Evolutionary conservation across 2,888 invertebrate species (phyloP), one percentile per base, ranked within the genome.

Genomic region (Sclerodermus sp.): DNA sequence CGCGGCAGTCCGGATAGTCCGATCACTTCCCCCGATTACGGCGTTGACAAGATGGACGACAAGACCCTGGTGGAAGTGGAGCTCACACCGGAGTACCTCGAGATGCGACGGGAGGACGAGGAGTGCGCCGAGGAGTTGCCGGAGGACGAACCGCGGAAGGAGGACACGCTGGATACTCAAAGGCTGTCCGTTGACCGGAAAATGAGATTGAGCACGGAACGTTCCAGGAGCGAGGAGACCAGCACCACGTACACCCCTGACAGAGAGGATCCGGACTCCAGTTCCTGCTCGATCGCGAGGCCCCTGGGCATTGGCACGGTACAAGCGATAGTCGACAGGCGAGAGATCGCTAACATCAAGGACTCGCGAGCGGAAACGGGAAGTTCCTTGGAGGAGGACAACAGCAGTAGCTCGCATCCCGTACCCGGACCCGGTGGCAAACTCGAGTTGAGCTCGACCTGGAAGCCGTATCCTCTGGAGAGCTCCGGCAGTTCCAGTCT

Each of bases 401-500:
- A 68, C 32, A 67, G 66, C 37, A 71, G 67, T 41, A 65, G 66
- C 2, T 62, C 66, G 1, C 67, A 66, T 17, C 64, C 65, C 1
- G 53, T 86, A 79, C 55, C 36, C 37, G 37, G 73, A 82, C 23
- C 79, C 77, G 8, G 4, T 23, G 23, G 23, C 2, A 79, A 82
- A 42, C 82, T 85, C 70, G 90, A 90, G 71, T 80, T 89, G 46
- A 89, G 87, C 71, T 87, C 90, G 2, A 90, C 91, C 0, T 91
- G 91, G 90, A 85, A 88, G 66, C 88, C 90, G 2, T 92, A 91
- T 72, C 87, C 91, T 16, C 84, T 92, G 13, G 91, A 91, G 71
- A 91, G 91, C 71, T 91, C 91, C 44, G 91, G 90, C 32, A 91
- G 91, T 56, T 91, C 91, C 2, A 92, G 91, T 71, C 84, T 90